phyloP scores from a whole-genome alignment of 1,140 invertebrate species.

The Cephus cinctus region DNA sequence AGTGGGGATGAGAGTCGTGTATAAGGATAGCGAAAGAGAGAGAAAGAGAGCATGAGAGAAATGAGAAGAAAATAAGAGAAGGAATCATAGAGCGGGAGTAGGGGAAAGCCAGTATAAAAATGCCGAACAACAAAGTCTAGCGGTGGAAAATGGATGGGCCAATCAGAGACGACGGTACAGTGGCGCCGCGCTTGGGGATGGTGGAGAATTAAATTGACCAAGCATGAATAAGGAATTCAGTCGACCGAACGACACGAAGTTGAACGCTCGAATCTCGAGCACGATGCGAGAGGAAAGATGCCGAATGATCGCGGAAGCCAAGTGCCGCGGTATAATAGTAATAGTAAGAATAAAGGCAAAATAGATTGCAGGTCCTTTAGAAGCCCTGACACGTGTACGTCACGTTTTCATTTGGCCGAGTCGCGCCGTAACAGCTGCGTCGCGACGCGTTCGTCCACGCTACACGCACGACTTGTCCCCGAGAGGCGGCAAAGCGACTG shows the following conservation, averaged over 20 bases:
- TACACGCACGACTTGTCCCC: no score
- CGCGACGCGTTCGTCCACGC: no score
- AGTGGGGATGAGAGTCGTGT: neutral
- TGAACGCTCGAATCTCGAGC: conserved; percentile 14
- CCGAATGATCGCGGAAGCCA: conserved; percentile 16
- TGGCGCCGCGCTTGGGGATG: conserved; percentile 16
- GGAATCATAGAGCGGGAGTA: neutral
- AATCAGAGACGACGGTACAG: neutral
- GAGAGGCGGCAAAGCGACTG: no score
- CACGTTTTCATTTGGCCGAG: no score
- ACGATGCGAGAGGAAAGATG: conserved; percentile 23
- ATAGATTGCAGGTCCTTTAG: no score
- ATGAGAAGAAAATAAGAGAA: neutral
- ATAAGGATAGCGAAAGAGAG: neutral
- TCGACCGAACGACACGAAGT: conserved; percentile 27
- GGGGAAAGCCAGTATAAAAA: conserved; percentile 1
- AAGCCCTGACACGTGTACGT: no score
- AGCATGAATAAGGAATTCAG: conserved; percentile 21
- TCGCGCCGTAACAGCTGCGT: no score
- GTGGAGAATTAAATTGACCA: conserved; percentile 24
- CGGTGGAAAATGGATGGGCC: conserved; percentile 2
- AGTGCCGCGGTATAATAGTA: conserved; percentile 13
- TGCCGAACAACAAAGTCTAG: neutral
- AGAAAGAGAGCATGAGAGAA: neutral
- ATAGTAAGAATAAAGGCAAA: no score